A percentile compares a stretch with the other conserved stretches of the same genome.
These are phyloP conservation scores for Hoplias malabaricus DNA, from an alignment of 2,113 vertebrate genomes.

Conservation along the genomic window DNA sequence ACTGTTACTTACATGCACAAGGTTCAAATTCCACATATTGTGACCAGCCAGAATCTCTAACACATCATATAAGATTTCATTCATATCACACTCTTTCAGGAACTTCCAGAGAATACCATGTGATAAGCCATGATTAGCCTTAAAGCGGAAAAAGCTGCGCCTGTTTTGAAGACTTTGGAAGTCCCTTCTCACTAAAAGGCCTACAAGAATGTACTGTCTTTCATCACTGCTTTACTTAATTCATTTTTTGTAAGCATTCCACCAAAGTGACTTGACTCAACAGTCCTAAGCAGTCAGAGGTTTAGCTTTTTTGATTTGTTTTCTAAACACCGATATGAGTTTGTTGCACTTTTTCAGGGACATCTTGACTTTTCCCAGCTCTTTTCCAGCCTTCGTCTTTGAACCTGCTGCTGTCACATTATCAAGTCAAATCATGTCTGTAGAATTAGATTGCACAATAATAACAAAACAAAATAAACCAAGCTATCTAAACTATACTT, in stretches of 20 bases:
- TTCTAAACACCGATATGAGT: background rate
- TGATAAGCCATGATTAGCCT: background rate
- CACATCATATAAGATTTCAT: conserved; percentile 15
- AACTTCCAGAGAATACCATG: background rate
- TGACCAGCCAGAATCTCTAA: background rate
- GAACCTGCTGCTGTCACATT: background rate
- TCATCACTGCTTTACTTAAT: too few species aligned
- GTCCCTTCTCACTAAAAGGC: background rate
- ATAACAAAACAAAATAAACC: background rate
- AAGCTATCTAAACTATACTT: background rate
- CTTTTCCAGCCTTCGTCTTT: background rate
- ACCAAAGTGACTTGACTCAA: background rate
- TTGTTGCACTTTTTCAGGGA: background rate
- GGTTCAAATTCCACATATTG: background rate
- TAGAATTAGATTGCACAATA: background rate
- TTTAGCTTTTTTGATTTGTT: background rate
- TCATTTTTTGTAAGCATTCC: too few species aligned
- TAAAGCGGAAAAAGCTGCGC: background rate
- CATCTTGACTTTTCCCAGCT: background rate
- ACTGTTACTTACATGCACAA: background rate
- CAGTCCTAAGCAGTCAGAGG: background rate
- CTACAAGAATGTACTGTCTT: background rate
- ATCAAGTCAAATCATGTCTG: background rate
- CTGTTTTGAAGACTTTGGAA: background rate
- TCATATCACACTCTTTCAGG: background rate